Evolutionary conservation across 2,888 invertebrate genomes (phyloP), one percentile per base, ranked within the genome.

Genomic region (Hyposoter dolosus): DNA sequence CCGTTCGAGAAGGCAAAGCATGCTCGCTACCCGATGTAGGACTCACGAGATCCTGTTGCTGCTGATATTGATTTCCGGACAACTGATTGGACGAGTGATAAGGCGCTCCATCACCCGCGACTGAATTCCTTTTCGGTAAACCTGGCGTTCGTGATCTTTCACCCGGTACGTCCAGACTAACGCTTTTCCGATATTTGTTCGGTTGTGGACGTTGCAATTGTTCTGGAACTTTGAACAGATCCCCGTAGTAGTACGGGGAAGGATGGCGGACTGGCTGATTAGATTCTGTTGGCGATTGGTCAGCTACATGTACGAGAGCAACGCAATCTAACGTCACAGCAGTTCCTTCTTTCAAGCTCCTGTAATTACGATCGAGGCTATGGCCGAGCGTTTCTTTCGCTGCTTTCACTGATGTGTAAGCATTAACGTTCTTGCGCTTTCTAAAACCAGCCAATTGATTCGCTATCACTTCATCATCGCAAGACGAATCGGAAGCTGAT

Each of bases 221-320:
- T 32, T 95, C 94, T 63, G 93, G 92, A 78, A 94, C 93, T 90
- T 96, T 96, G 86, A 97, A 96, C 77, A 97, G 94, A 92, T 97
- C 97, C 0, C 97, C 97, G 96, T 97, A 97, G 91, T 97, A 97
- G 92, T 97, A 97, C 0, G 97, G 97, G 82, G 97, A 97, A 15
- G 97, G 97, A 92, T 97, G 97, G 50, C 97, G 95, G 12, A 93
- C 90, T 3, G 88, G 95, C 93, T 86, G 96, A 95, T 15, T 95
- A 93, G 96, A 95, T 94, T 96, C 96, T 94, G 92, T 94, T 12
- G 95, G 95, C 12, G 95, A 95, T 80, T 85, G 95, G 94, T 89
- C 95, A 0, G 92, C 86, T 0, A 92, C 89, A 71, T 93, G 93
- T 4, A 93, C 91, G 63, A 93, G 78, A 28, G 93, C 93, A 3